A percentile compares a stretch with the other conserved stretches of the same genome.
Conservation (phyloP, 2,888 invertebrate genomes). For the Zygaena filipendulae region DNA sequence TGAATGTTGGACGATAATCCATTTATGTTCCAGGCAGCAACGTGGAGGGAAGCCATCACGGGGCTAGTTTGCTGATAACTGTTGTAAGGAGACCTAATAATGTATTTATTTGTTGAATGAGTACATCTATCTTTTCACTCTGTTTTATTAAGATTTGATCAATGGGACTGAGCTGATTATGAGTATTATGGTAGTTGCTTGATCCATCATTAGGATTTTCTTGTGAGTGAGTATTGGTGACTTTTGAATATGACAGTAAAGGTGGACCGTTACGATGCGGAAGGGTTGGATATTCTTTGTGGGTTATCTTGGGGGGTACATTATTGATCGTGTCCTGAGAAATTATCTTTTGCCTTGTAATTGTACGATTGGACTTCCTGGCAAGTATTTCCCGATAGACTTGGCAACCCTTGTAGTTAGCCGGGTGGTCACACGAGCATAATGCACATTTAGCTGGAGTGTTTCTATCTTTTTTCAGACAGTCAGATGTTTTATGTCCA, state of each 20-base stretch:
- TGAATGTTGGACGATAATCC: conserved; percentile 5
- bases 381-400: conserved; percentile 13
- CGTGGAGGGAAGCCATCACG: conserved; percentile 3
- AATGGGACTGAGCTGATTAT: neutral
- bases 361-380: conserved; percentile 1
- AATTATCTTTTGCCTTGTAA: neutral
- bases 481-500: conserved; percentile 15
- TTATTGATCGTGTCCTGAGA: neutral
- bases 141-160: conserved; percentile 9
- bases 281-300: neutral
- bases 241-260: neutral
- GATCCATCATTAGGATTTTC: too few relatives aligned
- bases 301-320: neutral
- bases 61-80: conserved; percentile 6
- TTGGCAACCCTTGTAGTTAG: conserved; percentile 13
- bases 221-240: neutral
- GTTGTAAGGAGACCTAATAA: conserved; percentile 13
- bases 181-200: neutral
- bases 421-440: conserved; percentile 12
- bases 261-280: too few relatives aligned
- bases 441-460: conserved; percentile 15
- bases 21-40: conserved; percentile 6
- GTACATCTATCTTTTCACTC: conserved; percentile 11
- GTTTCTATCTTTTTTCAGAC: conserved; percentile 13
- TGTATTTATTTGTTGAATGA: conserved; percentile 13